Percentiles rank a stretch among this genome's conserved stretches.
Conservation (phyloP, 1,140 invertebrate species). For the Anastrepha ludens region DNA sequence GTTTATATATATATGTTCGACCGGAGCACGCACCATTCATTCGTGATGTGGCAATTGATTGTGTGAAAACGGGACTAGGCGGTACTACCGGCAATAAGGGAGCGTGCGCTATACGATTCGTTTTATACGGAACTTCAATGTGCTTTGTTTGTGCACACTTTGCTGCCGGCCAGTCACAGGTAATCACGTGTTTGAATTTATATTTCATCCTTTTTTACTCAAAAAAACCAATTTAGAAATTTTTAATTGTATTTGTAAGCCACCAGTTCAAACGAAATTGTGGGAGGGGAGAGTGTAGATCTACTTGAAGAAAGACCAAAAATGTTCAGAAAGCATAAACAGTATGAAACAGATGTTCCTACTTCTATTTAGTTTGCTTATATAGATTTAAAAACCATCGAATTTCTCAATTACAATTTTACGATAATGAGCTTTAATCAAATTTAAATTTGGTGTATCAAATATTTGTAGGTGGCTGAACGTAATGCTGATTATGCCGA, state of each 20-base stretch:
- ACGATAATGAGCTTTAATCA: too few species aligned
- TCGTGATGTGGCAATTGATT: constrained; percentile 94
- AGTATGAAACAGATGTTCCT: too few species aligned
- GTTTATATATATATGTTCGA: constrained; percentile 94
- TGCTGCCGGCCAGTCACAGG: constrained; percentile 97
- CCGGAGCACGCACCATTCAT: constrained; percentile 91
- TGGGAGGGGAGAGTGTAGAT: too few species aligned
- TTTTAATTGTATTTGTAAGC: too few species aligned
- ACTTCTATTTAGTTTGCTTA: too few species aligned
- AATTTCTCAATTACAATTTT: too few species aligned
- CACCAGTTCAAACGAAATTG: too few species aligned
- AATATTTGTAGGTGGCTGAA: constrained; percentile 78
- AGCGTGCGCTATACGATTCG: constrained; percentile 94
- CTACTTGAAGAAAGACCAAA: too few species aligned
- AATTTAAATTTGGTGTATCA: too few species aligned
- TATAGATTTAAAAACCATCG: too few species aligned
- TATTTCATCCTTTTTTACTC: not conserved
- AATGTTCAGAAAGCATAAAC: too few species aligned
- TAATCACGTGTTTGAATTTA: constrained; percentile 68
- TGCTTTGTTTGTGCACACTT: constrained; percentile 99
- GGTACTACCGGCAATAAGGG: constrained; percentile 98
- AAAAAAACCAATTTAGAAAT: not conserved
- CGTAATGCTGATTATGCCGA: constrained; percentile 97
- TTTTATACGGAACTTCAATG: constrained; percentile 93
- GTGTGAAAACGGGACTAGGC: constrained; percentile 97